Base-by-base conservation (phyloP, 2,113 vertebrate genomes). In the Chionodraco myersi region DNA sequence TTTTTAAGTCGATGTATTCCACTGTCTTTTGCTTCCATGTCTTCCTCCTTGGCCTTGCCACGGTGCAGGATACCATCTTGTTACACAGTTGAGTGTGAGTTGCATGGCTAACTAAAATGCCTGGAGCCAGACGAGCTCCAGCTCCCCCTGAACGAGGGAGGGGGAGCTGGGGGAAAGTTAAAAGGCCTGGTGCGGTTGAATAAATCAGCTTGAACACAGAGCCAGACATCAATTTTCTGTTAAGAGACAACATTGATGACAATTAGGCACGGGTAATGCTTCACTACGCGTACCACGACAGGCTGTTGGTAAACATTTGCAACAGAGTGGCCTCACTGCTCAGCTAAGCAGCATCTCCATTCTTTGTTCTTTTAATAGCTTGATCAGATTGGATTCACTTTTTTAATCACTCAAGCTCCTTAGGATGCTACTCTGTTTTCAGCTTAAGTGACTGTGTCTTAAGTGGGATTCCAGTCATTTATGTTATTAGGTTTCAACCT, bases 341-440 rank as follows among this genome's bases (percentile, higher is more conserved):
- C 69, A 36, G 69, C 82, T 77, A 75, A 79, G 74, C 68, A 54
- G 45, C 9, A 70, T 75, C 68, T 77, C 70, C 48, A 59, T 76
- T 84, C 61, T 80, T 77, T 86, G 80, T 88, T 88, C 81, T 92
- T 92, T 94, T 89, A 92, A 92, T 91, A 89, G 90, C 87, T 81
- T 87, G 74, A 92, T 90, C 74, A 91, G 87, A 90, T 92, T 88
- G 57, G 82, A 89, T 91, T 91, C 84, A 85, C 83, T 88, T 88
- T 88, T 82, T 71, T 70, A 86, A 85, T 84, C 79, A 53, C 86
- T 83, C 69, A 80, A 85, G 86, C 88, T 83, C 71, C 75, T 91
- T 89, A 75, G 81, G 65, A 78, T 61, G 61, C 76, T 79, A 74
- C 77, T 82, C 34, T 77, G 57, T 85, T 85, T 83, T 77, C 75